These are phyloP conservation scores for Ochotona princeps DNA, from an alignment of 2,113 vertebrate species.

Conservation along the genomic window DNA sequence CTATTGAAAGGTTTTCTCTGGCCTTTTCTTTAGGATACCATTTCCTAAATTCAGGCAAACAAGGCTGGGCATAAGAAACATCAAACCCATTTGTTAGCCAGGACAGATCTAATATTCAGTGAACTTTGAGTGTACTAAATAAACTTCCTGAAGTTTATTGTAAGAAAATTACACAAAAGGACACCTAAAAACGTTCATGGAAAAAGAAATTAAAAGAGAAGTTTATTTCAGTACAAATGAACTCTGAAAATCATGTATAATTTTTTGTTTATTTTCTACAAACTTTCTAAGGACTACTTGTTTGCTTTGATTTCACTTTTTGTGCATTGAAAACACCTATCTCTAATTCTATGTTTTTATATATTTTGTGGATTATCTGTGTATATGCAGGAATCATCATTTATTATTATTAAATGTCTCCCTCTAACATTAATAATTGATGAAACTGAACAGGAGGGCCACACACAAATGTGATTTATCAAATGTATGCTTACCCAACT, in stretches of 20 bases:
- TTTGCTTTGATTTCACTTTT: too few relatives aligned
- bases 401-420: constrained; percentile 25
- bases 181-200: too few relatives aligned
- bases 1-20: not conserved
- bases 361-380: too few relatives aligned
- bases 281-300: too few relatives aligned
- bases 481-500: constrained; percentile 30
- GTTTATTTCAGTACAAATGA: too few relatives aligned
- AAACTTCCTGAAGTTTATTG: constrained; percentile 19
- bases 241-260: too few relatives aligned
- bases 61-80: constrained; percentile 30
- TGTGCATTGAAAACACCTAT: too few relatives aligned
- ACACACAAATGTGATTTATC: constrained; percentile 15
- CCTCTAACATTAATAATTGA: constrained; percentile 31
- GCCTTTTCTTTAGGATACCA: not conserved
- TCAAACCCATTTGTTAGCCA: constrained; percentile 10
- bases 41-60: not conserved
- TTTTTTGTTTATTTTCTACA: too few relatives aligned
- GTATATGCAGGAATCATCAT: not conserved
- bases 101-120: not conserved
- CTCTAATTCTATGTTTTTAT: too few relatives aligned
- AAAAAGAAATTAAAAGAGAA: too few relatives aligned
- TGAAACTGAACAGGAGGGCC: not conserved
- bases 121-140: constrained; percentile 46
- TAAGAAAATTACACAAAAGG: not conserved